These are phyloP conservation scores for Cartodere bifasciata DNA, from an alignment of 2,888 invertebrate genomes.

Conservation along the genomic window DNA sequence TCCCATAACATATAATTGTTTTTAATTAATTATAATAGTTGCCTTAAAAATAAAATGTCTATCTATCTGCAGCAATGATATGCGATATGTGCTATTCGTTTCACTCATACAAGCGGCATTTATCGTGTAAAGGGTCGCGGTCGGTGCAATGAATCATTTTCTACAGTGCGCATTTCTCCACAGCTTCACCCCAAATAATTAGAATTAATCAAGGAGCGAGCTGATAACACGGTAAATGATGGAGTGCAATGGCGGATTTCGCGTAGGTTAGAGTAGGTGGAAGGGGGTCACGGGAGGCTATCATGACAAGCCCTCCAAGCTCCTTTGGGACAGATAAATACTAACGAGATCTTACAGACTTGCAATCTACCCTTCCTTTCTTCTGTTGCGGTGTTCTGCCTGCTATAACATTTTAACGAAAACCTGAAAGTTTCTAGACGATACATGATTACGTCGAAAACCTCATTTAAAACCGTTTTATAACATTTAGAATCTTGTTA, in stretches of 20 bases:
- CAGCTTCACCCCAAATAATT: slow-evolving; percentile 28
- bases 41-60: too few species aligned
- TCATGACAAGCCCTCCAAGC: slow-evolving; percentile 23
- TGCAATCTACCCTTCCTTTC: slow-evolving; percentile 30
- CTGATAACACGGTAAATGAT: slow-evolving; percentile 33
- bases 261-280: too few species aligned
- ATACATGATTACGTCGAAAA: too few species aligned
- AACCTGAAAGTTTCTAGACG: too few species aligned
- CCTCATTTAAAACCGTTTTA: too few species aligned
- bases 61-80: too few species aligned
- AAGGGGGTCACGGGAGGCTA: slow-evolving; percentile 22
- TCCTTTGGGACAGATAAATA: slow-evolving; percentile 36
- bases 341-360: slow-evolving; percentile 35
- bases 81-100: too few species aligned
- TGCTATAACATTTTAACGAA: too few species aligned
- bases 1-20: too few species aligned
- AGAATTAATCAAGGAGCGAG: slow-evolving; percentile 33
- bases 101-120: slow-evolving; percentile 10
- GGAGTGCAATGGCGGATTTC: slow-evolving; percentile 23
- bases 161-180: slow-evolving; percentile 11
- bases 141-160: slow-evolving; percentile 11
- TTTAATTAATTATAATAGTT: too few species aligned
- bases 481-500: too few species aligned
- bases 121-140: slow-evolving; percentile 6
- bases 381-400: too few species aligned